phyloP scores from a whole-genome alignment of 53 echinoderm and acorn worm species.

The Antedon mediterranea region DNA sequence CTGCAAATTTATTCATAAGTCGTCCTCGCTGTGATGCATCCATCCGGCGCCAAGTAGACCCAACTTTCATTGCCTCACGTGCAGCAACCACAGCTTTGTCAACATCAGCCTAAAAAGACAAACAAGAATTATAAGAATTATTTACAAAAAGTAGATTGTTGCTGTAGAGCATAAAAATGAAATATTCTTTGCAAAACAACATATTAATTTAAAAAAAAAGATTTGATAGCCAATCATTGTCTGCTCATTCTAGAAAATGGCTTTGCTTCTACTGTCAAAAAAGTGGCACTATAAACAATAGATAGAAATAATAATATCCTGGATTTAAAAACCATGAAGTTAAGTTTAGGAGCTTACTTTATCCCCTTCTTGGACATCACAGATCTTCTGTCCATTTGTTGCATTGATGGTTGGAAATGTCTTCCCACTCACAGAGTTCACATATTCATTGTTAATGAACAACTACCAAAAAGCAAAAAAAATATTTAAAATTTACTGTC shows the following conservation, averaged over 20 bases:
- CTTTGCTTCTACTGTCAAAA: too few relatives aligned
- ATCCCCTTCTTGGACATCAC: constrained; percentile 37
- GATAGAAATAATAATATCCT: too few relatives aligned
- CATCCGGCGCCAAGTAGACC: constrained; percentile 53
- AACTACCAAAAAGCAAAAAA: constrained; percentile 9
- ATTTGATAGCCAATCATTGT: too few relatives aligned
- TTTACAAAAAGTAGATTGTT: too few relatives aligned
- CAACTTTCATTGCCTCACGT: constrained; percentile 22
- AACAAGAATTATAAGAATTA: too few relatives aligned
- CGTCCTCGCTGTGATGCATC: constrained; percentile 21
- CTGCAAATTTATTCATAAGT: constrained; percentile 25
- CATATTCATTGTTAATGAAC: constrained; percentile 39
- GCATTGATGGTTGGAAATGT: constrained; percentile 35
- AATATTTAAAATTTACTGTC: not conserved
- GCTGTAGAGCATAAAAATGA: too few relatives aligned
- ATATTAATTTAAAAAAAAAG: too few relatives aligned
- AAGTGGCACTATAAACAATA: too few relatives aligned
- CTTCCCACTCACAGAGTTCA: constrained; percentile 22
- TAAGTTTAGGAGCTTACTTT: constrained; percentile 15
- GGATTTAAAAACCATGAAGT: too few relatives aligned
- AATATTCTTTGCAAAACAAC: too few relatives aligned
- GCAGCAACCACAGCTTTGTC: constrained; percentile 34
- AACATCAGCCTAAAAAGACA: constrained; percentile 31
- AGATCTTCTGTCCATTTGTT: constrained; percentile 22
- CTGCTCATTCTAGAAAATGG: too few relatives aligned